phyloP scores from a whole-genome alignment of 2,113 vertebrate genomes.

The Embiotoca jacksoni region DNA sequence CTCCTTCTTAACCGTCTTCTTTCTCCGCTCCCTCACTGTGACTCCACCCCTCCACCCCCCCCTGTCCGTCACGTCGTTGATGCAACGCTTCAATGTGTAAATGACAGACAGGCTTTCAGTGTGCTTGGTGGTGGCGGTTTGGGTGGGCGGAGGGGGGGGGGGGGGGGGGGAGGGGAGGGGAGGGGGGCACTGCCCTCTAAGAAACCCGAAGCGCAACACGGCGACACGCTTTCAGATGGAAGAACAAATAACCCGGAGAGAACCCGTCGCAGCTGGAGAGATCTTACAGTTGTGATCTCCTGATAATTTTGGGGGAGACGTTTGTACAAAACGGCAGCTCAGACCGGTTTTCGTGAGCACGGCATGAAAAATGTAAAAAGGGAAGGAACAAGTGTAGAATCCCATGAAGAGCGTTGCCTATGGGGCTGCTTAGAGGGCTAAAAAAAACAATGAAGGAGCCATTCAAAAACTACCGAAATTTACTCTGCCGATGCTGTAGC shows the following conservation, averaged over 20 bases:
- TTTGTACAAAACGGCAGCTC: slow-evolving; percentile 41
- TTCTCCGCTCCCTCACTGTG: not conserved
- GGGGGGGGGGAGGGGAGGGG: too few relatives aligned
- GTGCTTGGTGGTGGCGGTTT: not conserved
- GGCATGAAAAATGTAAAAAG: slow-evolving; percentile 37
- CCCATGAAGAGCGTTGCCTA: slow-evolving; percentile 11
- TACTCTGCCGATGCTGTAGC: not conserved
- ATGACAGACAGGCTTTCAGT: slow-evolving; percentile 11
- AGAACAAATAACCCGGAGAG: slow-evolving; percentile 60
- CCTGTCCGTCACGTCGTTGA: slow-evolving; percentile 19
- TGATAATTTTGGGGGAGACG: slow-evolving; percentile 38
- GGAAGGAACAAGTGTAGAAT: slow-evolving; percentile 28
- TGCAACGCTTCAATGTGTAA: slow-evolving; percentile 28
- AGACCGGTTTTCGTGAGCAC: slow-evolving; percentile 33
- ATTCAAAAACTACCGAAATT: not conserved
- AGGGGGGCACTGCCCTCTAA: slow-evolving; percentile 17
- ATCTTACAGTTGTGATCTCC: slow-evolving; percentile 31
- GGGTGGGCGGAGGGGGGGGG: too few relatives aligned
- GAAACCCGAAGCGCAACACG: slow-evolving; percentile 9
- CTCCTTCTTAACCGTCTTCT: not conserved
- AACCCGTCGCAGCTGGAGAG: slow-evolving; percentile 45
- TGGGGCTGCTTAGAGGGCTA: slow-evolving; percentile 15
- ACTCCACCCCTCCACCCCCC: not conserved
- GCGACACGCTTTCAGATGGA: slow-evolving; percentile 36
- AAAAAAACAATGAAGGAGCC: slow-evolving; percentile 9